phyloP scores from a whole-genome alignment of 2,797 vertebrate species.

The Gephyroberyx darwinii region DNA sequence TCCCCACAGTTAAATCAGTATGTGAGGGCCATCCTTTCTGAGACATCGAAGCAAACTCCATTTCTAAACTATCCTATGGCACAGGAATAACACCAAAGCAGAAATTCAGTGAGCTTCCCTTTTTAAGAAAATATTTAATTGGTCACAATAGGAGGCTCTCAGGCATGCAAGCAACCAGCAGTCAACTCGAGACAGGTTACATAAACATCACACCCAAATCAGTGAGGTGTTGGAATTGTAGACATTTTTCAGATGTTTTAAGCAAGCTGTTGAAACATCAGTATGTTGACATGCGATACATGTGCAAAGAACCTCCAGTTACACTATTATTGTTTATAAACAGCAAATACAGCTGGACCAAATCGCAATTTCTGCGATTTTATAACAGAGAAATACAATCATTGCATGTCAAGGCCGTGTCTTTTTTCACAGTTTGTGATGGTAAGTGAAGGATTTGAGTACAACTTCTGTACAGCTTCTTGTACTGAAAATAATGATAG shows the following conservation, averaged over 20 bases:
- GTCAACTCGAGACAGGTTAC: not conserved
- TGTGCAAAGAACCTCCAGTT: not conserved
- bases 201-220: not conserved
- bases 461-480: not conserved
- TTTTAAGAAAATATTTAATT: not conserved
- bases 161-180: not conserved
- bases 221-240: not conserved
- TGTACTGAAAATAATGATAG: not conserved
- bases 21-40: too few relatives aligned
- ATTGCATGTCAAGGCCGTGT: too few relatives aligned
- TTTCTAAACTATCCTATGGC: not conserved
- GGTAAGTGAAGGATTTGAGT: too few relatives aligned
- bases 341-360: too few relatives aligned
- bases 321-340: not conserved
- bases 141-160: not conserved
- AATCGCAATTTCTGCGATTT: too few relatives aligned
- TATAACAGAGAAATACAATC: too few relatives aligned
- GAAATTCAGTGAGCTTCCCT: not conserved
- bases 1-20: not conserved
- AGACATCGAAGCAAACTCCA: too few relatives aligned
- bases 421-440: not conserved
- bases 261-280: not conserved
- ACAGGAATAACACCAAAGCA: not conserved
- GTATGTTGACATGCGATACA: not conserved
- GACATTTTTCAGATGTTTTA: not conserved